Base-by-base conservation (phyloP, 2,888 invertebrate genomes). In the Buathra laborator region DNA sequence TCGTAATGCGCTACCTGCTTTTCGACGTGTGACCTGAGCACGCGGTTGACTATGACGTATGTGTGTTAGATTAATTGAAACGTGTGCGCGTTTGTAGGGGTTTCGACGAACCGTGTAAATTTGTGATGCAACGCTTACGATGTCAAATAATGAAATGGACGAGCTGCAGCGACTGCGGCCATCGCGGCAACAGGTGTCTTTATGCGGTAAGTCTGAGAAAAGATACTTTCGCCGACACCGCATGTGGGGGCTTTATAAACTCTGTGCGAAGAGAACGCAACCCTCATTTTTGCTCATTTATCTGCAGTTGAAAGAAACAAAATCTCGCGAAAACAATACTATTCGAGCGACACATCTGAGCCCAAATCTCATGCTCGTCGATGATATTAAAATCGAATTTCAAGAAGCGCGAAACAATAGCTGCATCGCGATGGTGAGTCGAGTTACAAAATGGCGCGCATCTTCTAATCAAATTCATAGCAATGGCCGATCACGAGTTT, bases 71-170 rank as follows among this genome's bases (percentile, higher is more conserved):
- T 59, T 12, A 59, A 32, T 4, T 5, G n/a, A 59, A 32, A 29
- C 2, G 14, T 14, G 14, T 32, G 43, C 9, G 14, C 5, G n/a
- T 53, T 43, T 79, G 4, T 68, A 92, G 91, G 91, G 85, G 83
- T 37, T 92, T 92, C 67, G 75, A 48, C 70, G 91, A 90, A 19
- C 87, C 90, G 5, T 92, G 91, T 66, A 83, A 32, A 5, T 87
- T 83, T 37, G 88, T 89, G 1, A 89, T 89, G 86, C 92, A 91
- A 37, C 87, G 90, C 62, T 84, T 92, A n/a, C 86, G 88, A 24
- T 87, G 84, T 19, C 90, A 92, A 64, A 89, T 92, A 76, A 78
- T 90, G 19, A 89, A 89, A 77, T 91, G 90, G 89, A 88, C 90
- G 14, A 81, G 87, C 1, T 89, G 87, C 16, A 76, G 83, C 6